Conservation (phyloP, 2,113 vertebrate species). For the Malaclemys terrapin region DNA sequence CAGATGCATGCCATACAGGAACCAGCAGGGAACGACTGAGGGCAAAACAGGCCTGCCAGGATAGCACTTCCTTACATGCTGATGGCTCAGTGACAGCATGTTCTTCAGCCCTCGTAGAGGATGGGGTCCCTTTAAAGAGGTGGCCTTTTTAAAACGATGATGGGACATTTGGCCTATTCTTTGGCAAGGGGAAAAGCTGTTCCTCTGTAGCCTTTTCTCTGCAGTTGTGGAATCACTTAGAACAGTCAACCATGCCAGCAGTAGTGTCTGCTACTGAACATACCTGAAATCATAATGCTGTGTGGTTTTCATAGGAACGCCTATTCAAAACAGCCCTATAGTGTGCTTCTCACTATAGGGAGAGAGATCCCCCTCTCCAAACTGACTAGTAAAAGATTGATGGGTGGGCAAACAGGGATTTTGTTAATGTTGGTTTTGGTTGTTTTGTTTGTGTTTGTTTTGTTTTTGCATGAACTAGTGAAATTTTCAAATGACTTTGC, state of each 20-base stretch:
- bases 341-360: neutral
- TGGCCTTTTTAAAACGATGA: neutral
- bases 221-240: neutral
- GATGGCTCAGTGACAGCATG: neutral
- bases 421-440: neutral
- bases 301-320: neutral
- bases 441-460: neutral
- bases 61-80: neutral
- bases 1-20: neutral
- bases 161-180: neutral
- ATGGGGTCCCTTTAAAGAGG: neutral
- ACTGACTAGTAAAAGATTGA: neutral
- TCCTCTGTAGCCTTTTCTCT: neutral
- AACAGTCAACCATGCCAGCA: neutral
- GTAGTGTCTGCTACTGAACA: neutral
- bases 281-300: neutral
- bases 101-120: neutral
- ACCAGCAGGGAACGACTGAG: neutral
- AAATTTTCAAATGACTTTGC: neutral
- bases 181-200: neutral
- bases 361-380: neutral
- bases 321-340: neutral
- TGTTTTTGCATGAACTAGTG: constrained; percentile 10
- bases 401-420: neutral
- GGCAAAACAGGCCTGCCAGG: neutral